Evolutionary conservation across 2,888 invertebrate genomes (phyloP).

Genomic region (Luffia ferchaultella): DNA sequence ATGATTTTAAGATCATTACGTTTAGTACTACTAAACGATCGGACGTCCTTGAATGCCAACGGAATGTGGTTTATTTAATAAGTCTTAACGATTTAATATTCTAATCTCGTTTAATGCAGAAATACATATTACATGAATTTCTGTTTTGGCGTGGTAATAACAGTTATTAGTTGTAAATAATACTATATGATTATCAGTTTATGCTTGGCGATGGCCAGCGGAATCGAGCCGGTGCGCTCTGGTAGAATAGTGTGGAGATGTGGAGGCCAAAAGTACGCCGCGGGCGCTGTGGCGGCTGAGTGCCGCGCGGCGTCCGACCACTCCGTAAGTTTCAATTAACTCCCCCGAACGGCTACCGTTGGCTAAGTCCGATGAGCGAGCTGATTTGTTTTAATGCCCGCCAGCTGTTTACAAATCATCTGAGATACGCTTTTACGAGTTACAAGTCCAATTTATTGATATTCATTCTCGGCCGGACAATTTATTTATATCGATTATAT

Average conservation of each 20-base stretch:
- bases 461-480: constrained; percentile 51
- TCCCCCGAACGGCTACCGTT: constrained; percentile 46
- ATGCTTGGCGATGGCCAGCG: background rate
- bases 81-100: no score
- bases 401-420: constrained; percentile 62
- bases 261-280: background rate
- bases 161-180: background rate
- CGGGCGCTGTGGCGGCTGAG: background rate
- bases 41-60: no score
- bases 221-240: background rate
- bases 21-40: no score
- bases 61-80: no score
- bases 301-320: constrained; percentile 21
- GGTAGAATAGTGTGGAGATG: no score
- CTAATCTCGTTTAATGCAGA: no score
- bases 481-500: constrained; percentile 57
- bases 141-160: background rate
- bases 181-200: background rate
- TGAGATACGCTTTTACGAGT: constrained; percentile 61
- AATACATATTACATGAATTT: no score
- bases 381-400: constrained; percentile 60
- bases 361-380: constrained; percentile 47
- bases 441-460: constrained; percentile 59
- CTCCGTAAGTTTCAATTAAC: constrained; percentile 39
- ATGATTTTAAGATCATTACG: no score